These are phyloP conservation scores for Bombylius major DNA, from an alignment of 2,888 invertebrate genomes.

Conservation along the genomic window DNA sequence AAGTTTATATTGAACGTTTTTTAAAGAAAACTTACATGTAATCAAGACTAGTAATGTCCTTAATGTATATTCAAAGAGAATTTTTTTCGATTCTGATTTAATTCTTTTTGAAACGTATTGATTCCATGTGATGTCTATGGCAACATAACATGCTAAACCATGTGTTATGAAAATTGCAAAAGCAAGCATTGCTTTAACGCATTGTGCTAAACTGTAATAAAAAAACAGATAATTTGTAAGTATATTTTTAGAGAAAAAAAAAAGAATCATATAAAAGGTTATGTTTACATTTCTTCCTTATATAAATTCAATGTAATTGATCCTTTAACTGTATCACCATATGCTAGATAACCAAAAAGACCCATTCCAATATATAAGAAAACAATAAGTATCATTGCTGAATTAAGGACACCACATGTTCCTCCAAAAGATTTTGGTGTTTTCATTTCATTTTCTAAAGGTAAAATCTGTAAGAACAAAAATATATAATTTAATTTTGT, in stretches of 20 bases:
- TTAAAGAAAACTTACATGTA: conserved; percentile 60
- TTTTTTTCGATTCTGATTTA: conserved; percentile 45
- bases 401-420: conserved; percentile 70
- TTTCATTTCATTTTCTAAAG: conserved; percentile 91
- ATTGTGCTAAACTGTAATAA: conserved; percentile 48
- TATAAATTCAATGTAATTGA: conserved; percentile 82
- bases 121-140: conserved; percentile 86
- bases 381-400: conserved; percentile 69
- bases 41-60: conserved; percentile 63
- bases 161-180: conserved; percentile 84
- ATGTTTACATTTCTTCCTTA: conserved; percentile 48
- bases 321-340: conserved; percentile 56
- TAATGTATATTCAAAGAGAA: conserved; percentile 64
- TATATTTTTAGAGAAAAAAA: not conserved
- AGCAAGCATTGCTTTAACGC: conserved; percentile 60
- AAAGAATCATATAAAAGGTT: not conserved
- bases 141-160: conserved; percentile 89
- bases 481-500: not conserved
- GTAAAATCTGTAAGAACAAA: conserved; percentile 55
- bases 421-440: conserved; percentile 70
- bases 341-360: conserved; percentile 81
- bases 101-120: conserved; percentile 51
- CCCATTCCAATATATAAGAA: conserved; percentile 79
- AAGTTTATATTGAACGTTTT: not conserved
- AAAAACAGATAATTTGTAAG: not conserved